These are phyloP conservation scores for Cheilosia urbana DNA, from an alignment of 2,888 invertebrate species.

Conservation along the genomic window DNA sequence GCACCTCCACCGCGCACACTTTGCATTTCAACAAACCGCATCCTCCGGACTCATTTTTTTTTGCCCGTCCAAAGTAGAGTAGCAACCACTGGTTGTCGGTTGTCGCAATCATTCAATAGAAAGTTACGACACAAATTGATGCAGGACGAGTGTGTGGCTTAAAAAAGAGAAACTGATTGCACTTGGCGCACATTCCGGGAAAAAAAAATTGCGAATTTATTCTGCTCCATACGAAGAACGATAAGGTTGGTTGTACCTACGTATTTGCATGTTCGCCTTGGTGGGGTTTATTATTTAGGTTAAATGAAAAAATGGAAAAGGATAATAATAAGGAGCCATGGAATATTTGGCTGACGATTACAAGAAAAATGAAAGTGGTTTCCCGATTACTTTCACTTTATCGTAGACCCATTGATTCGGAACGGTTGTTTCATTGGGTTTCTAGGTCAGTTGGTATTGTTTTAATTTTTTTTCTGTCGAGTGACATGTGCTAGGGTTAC, in stretches of 20 bases:
- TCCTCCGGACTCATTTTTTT: background rate
- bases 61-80: conserved; percentile 1
- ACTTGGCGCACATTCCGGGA: conserved; percentile 9
- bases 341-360: too few relatives aligned
- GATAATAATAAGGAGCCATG: too few relatives aligned
- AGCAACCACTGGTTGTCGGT: background rate
- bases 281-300: too few relatives aligned
- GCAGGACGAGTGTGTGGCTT: conserved; percentile 35
- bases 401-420: too few relatives aligned
- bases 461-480: too few relatives aligned
- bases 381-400: too few relatives aligned
- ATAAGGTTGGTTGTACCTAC: too few relatives aligned
- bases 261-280: background rate
- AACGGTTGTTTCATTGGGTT: too few relatives aligned
- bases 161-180: conserved; percentile 46
- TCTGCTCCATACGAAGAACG: background rate
- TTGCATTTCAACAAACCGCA: conserved; percentile 25
- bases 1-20: conserved; percentile 49
- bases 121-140: conserved; percentile 56
- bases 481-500: too few relatives aligned
- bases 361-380: too few relatives aligned
- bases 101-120: conserved; percentile 59
- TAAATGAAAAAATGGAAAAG: too few relatives aligned
- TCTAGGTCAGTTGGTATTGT: too few relatives aligned
- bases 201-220: conserved; percentile 33